These are phyloP conservation scores for Lithobates pipiens DNA, from an alignment of 2,797 vertebrate genomes.

Conservation along the genomic window DNA sequence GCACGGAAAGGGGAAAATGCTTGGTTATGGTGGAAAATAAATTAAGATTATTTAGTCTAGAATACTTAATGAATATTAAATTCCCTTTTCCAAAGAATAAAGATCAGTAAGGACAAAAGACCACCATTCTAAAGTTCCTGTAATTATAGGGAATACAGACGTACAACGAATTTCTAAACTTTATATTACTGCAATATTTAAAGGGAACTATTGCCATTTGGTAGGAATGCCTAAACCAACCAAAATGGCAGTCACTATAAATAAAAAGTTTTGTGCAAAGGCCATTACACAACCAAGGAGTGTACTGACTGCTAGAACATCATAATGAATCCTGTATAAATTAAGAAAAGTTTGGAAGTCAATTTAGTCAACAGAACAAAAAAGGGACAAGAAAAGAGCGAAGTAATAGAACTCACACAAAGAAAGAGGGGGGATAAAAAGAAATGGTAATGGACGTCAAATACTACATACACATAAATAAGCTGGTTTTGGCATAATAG, in stretches of 20 bases:
- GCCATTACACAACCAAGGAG: conserved; percentile 10
- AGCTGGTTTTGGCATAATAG: conserved; percentile 75
- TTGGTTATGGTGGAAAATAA: neutral
- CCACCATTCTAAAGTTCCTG: neutral
- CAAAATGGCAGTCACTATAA: neutral
- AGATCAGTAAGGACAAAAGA: neutral
- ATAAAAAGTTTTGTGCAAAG: conserved; percentile 41
- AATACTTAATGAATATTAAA: neutral
- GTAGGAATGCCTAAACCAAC: neutral
- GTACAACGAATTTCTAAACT: neutral
- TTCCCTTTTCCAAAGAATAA: conserved; percentile 13
- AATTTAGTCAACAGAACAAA: conserved; percentile 19
- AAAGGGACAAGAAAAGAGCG: conserved; percentile 58
- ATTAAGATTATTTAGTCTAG: neutral
- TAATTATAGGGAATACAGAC: neutral
- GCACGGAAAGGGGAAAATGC: neutral
- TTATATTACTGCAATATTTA: conserved; percentile 8
- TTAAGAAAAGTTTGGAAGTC: conserved; percentile 19
- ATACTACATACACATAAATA: conserved; percentile 73
- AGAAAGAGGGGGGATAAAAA: conserved; percentile 57
- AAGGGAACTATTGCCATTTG: neutral
- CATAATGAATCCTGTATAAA: conserved; percentile 21
- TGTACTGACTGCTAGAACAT: neutral
- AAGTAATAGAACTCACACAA: conserved; percentile 61
- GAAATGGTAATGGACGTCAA: conserved; percentile 70